A percentile compares a stretch with the other conserved stretches of the same genome.
Evolutionary conservation across 2,113 vertebrate species (phyloP).

Genomic region (Lonchura striata): DNA sequence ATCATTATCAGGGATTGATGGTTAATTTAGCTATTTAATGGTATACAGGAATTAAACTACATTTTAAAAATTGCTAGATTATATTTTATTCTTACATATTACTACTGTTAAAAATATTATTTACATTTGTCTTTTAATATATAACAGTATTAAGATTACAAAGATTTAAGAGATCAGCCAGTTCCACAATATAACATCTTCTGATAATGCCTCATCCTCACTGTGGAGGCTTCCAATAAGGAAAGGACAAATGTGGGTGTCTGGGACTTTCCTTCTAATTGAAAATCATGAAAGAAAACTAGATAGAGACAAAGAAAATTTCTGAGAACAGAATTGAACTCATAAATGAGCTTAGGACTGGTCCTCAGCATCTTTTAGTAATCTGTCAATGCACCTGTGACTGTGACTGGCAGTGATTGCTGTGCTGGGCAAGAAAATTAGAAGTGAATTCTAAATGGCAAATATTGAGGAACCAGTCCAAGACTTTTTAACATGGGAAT

Average conservation of each 20-base stretch:
- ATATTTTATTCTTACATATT: not conserved
- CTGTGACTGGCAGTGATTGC: not conserved
- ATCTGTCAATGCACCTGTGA: not conserved
- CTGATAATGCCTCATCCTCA: not conserved
- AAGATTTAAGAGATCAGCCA: not conserved
- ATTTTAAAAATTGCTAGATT: not conserved
- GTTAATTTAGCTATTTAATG: not conserved
- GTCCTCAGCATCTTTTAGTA: not conserved
- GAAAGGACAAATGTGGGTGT: not conserved
- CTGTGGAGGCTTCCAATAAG: not conserved
- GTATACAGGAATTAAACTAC: not conserved
- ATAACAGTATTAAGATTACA: not conserved
- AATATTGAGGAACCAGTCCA: not conserved
- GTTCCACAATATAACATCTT: not conserved
- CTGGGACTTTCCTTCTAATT: not conserved
- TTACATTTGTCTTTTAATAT: not conserved
- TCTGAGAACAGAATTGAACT: not conserved
- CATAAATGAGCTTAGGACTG: not conserved
- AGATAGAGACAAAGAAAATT: not conserved
- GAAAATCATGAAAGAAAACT: not conserved
- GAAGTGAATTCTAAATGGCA: not conserved
- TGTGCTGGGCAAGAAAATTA: not conserved
- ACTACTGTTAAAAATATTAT: not conserved
- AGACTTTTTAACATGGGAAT: not conserved
- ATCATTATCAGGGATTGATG: not conserved